Conservation (phyloP, 2,888 invertebrate species). For the Papilio gigon region DNA sequence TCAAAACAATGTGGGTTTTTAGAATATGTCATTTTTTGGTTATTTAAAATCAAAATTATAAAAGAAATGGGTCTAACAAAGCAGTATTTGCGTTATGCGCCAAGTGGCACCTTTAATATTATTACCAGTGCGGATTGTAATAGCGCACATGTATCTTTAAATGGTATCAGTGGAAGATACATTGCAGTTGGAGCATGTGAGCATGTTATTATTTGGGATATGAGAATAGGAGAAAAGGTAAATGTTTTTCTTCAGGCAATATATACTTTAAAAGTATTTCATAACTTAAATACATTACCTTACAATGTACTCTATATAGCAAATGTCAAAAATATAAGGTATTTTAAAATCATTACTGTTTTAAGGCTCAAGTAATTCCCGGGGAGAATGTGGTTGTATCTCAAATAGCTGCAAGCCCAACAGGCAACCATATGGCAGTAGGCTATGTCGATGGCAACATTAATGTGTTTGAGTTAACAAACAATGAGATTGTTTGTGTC, state of each 20-base stretch:
- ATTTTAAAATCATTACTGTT: slow-evolving; percentile 43
- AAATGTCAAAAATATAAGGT: background rate
- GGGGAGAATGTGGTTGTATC: slow-evolving; percentile 93
- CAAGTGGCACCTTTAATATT: slow-evolving; percentile 93
- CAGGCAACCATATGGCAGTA: slow-evolving; percentile 90
- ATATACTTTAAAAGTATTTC: background rate
- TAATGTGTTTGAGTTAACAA: slow-evolving; percentile 89
- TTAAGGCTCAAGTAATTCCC: slow-evolving; percentile 87
- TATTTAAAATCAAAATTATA: background rate
- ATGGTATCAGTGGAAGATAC: slow-evolving; percentile 90
- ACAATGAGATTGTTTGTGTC: slow-evolving; percentile 86
- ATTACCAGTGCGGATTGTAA: slow-evolving; percentile 92
- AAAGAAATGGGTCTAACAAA: slow-evolving; percentile 92
- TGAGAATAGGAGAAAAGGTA: slow-evolving; percentile 92
- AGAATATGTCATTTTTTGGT: slow-evolving; percentile 32
- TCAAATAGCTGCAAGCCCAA: slow-evolving; percentile 88
- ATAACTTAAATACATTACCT: background rate
- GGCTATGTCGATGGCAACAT: slow-evolving; percentile 96
- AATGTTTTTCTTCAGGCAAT: background rate
- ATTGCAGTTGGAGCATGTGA: slow-evolving; percentile 97
- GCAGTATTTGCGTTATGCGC: slow-evolving; percentile 95
- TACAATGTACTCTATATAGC: background rate
- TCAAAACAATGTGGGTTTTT: slow-evolving; percentile 45
- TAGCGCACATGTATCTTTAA: slow-evolving; percentile 88
- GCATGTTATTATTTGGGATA: slow-evolving; percentile 96